Conservation (phyloP, 2,113 vertebrate genomes). For the Dendropsophus ebraccatus region DNA sequence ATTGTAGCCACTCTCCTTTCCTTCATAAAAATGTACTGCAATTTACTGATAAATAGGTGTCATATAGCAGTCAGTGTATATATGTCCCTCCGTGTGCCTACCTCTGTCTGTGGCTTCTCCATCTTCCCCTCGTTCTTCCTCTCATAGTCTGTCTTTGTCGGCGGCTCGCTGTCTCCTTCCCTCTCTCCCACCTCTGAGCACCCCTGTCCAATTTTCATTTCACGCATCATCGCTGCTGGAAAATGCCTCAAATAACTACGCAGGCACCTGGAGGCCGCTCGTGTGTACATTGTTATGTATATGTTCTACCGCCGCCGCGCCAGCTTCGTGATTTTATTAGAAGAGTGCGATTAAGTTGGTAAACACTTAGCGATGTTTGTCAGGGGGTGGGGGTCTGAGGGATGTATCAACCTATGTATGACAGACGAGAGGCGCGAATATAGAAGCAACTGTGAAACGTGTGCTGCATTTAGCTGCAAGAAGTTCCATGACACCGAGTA, state of each 20-base stretch:
- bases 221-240: slow-evolving; percentile 70
- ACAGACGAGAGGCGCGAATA: not conserved
- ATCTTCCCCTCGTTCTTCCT: no score
- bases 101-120: not conserved
- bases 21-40: not conserved
- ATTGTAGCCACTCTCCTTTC: not conserved
- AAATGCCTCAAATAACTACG: slow-evolving; percentile 65
- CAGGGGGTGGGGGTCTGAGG: not conserved
- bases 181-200: slow-evolving; percentile 65
- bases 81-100: not conserved
- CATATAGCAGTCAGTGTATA: not conserved
- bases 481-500: no score
- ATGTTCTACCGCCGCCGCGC: not conserved
- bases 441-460: not conserved
- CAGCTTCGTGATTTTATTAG: not conserved
- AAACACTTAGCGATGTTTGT: not conserved
- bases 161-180: slow-evolving; percentile 8
- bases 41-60: not conserved
- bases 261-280: slow-evolving; percentile 59
- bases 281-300: slow-evolving; percentile 17
- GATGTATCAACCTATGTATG: not conserved
- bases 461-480: not conserved
- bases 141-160: not conserved
- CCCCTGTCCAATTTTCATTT: slow-evolving; percentile 73
- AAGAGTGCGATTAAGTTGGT: not conserved